phyloP scores from a whole-genome alignment of 2,113 vertebrate genomes.

The Corythornis vintsioides region DNA sequence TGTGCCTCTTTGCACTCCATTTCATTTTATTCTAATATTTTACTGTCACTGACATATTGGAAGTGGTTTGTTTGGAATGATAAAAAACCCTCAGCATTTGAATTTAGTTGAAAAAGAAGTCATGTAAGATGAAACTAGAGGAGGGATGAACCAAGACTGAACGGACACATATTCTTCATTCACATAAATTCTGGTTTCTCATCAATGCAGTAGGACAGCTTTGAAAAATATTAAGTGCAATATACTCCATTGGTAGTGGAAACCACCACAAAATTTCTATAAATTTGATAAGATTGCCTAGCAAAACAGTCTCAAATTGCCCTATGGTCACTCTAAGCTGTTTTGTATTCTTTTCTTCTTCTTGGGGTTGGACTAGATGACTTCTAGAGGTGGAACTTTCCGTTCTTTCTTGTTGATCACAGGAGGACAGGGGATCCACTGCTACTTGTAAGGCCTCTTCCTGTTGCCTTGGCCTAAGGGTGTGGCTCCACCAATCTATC shows the following conservation, averaged over 20 bases:
- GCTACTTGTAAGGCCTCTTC: too few species aligned
- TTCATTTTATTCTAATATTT: background rate
- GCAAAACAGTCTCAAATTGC: background rate
- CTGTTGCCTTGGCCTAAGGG: too few species aligned
- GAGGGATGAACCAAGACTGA: background rate
- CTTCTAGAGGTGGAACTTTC: too few species aligned
- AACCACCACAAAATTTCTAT: background rate
- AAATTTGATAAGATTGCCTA: background rate
- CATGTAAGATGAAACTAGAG: background rate
- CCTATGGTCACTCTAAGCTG: background rate
- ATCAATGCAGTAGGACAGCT: background rate
- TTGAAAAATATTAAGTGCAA: background rate
- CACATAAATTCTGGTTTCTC: background rate
- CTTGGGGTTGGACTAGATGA: too few species aligned
- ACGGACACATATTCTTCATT: background rate
- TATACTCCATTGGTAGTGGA: background rate
- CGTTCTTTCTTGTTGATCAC: too few species aligned
- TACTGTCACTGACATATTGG: background rate
- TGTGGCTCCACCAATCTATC: too few species aligned
- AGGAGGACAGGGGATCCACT: too few species aligned
- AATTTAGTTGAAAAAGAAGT: background rate
- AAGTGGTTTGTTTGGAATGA: constrained; percentile 7
- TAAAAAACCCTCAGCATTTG: background rate
- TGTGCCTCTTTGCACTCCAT: background rate
- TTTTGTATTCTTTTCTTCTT: background rate